These are phyloP conservation scores for Acestrorhynchus altus DNA, from an alignment of 2,797 vertebrate genomes.

Conservation along the genomic window DNA sequence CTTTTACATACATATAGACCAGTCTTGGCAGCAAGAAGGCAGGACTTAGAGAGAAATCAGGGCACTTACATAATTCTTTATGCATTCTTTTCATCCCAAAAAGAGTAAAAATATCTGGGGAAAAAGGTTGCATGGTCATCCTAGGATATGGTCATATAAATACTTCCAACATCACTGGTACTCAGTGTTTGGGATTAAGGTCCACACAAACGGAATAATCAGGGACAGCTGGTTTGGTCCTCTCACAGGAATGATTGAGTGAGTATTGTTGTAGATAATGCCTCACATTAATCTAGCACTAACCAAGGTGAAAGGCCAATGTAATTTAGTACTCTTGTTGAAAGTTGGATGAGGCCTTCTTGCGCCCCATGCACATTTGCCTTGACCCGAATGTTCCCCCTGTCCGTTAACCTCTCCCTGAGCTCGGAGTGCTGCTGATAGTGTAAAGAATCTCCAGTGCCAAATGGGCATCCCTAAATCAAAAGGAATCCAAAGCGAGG, in stretches of 20 bases:
- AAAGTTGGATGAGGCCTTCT: conserved; percentile 45
- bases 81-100: no score
- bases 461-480: conserved; percentile 32
- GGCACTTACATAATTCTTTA: no score
- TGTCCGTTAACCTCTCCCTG: conserved; percentile 45
- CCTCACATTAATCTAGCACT: conserved; percentile 73
- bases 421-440: conserved; percentile 35
- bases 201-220: conserved; percentile 31
- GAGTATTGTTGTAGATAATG: conserved; percentile 70
- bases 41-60: no score
- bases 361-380: conserved; percentile 42
- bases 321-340: conserved; percentile 66
- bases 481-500: conserved; percentile 20
- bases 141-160: not conserved
- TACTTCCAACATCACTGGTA: not conserved
- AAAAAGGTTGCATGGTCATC: no score
- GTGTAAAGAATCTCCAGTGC: conserved; percentile 36
- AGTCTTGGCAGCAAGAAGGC: no score
- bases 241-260: conserved; percentile 27
- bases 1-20: no score
- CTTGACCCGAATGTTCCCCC: conserved; percentile 38
- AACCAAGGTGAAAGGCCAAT: conserved; percentile 69
- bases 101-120: no score
- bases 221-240: conserved; percentile 36
- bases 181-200: conserved; percentile 12